phyloP scores from a whole-genome alignment of 1,140 invertebrate species.

The Anadara kagoshimensis region DNA sequence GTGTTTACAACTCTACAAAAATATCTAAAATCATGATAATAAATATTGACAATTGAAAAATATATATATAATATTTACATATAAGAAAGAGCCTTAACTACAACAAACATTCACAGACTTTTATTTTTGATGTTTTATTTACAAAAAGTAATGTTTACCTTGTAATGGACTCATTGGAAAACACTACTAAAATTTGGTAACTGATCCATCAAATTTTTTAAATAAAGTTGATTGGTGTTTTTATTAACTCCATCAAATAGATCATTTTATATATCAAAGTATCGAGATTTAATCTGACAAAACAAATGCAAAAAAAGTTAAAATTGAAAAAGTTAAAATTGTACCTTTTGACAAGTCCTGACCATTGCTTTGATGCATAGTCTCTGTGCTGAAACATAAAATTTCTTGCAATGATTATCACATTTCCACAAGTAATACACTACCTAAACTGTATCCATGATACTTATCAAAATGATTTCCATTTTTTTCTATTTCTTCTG shows the following conservation, averaged over 20 bases:
- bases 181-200: too few species aligned
- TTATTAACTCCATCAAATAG: background rate
- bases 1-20: background rate
- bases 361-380: conserved; percentile 94
- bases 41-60: background rate
- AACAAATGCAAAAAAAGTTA: background rate
- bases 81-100: background rate
- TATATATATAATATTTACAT: conserved; percentile 4
- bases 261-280: background rate
- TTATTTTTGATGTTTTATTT: too few species aligned
- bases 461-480: background rate
- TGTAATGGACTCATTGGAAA: too few species aligned
- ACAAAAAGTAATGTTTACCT: too few species aligned
- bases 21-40: background rate
- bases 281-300: background rate
- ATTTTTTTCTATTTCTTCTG: background rate
- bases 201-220: too few species aligned
- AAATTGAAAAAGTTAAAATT: conserved; percentile 11
- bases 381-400: conserved; percentile 80
- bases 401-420: background rate
- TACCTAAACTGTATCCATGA: background rate
- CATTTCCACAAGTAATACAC: background rate
- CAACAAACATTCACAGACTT: too few species aligned
- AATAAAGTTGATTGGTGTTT: background rate
- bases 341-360: conserved; percentile 76